Base-by-base conservation (phyloP, 1,140 invertebrate genomes). In the Drosophila hydei region DNA sequence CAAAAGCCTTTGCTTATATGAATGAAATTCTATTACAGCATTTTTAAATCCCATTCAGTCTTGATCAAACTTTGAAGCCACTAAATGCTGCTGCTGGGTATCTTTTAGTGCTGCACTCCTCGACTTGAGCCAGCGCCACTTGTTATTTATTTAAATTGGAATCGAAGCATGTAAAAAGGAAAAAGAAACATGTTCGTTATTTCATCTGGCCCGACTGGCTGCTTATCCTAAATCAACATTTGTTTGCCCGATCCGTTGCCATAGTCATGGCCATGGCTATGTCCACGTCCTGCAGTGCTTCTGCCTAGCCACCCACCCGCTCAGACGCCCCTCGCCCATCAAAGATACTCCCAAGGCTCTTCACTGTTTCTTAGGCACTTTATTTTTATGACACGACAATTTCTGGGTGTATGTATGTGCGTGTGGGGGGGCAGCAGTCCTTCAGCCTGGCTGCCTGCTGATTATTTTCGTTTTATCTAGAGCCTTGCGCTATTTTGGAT, bases 381-480 rank as follows among this genome's bases (percentile, higher is more conserved):
- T 83, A 89, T 88, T 88, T 88, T 88, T 88, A 88, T 88, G 84
- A 79, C 75, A 89, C 83, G 75, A 88, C 79, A 68, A 74, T 77
- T 76, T 79, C 72, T 52, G 50, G 42, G 38, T 50, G 51, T 60
- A 19, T 16, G 51, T 43, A 36, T 43, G 23, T 61, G 33, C 12
- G 42, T 43, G 30, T 56, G 40, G 12, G 67, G 12, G 36, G 43
- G 18, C 21, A n/a, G n/a, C 45, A 70, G 63, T 87, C 81, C 77
- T 87, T 85, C 69, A 69, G 70, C 77, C 60, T 81, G 74, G 50
- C 83, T 87, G 83, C 58, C 72, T 87, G 78, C 79, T 87, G 83
- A 87, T 88, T 87, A 87, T 87, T 87, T 87, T 81, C 72, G 83
- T 88, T 88, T 88, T 88, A 88, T 88, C 83, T 88, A 75, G 78